phyloP scores from a whole-genome alignment of 2,797 vertebrate species.

The Brachyrhaphis roseni region DNA sequence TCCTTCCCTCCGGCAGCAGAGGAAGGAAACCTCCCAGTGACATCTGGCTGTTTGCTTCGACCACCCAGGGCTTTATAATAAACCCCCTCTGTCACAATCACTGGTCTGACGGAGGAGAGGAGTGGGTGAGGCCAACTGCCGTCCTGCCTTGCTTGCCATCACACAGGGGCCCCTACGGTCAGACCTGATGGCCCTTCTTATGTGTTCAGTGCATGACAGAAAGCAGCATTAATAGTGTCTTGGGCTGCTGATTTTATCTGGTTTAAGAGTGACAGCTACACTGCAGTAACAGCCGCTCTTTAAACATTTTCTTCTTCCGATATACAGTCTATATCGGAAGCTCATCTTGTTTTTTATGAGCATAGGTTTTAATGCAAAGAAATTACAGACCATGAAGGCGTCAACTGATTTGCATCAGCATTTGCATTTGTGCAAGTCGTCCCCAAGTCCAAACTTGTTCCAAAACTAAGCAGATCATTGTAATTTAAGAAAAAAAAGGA shows the following conservation, averaged over 20 bases:
- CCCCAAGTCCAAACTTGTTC: neutral
- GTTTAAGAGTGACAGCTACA: neutral
- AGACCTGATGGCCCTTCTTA: slow-evolving; percentile 27
- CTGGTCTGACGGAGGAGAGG: slow-evolving; percentile 62
- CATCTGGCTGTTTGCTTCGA: slow-evolving; percentile 77
- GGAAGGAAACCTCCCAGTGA: slow-evolving; percentile 82
- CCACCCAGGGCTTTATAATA: slow-evolving; percentile 76
- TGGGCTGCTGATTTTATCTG: neutral
- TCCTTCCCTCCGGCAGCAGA: slow-evolving; percentile 75
- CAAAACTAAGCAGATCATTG: neutral
- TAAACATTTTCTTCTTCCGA: neutral
- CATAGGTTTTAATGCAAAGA: slow-evolving; percentile 23
- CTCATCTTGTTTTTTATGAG: neutral
- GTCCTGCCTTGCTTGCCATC: slow-evolving; percentile 53
- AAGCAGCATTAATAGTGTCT: slow-evolving; percentile 17
- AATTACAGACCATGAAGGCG: slow-evolving; percentile 53
- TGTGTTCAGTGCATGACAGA: neutral
- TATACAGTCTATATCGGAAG: neutral
- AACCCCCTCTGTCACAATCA: slow-evolving; percentile 84
- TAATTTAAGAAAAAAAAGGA: too few species aligned
- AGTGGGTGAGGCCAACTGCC: slow-evolving; percentile 78
- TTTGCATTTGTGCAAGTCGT: slow-evolving; percentile 12
- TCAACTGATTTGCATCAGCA: slow-evolving; percentile 44
- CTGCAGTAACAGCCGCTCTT: neutral
- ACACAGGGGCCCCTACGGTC: slow-evolving; percentile 40